A percentile compares a stretch with the other conserved stretches of the same genome.
These are phyloP conservation scores for Lochmaea capreae DNA, from an alignment of 2,888 invertebrate genomes.

Conservation along the genomic window DNA sequence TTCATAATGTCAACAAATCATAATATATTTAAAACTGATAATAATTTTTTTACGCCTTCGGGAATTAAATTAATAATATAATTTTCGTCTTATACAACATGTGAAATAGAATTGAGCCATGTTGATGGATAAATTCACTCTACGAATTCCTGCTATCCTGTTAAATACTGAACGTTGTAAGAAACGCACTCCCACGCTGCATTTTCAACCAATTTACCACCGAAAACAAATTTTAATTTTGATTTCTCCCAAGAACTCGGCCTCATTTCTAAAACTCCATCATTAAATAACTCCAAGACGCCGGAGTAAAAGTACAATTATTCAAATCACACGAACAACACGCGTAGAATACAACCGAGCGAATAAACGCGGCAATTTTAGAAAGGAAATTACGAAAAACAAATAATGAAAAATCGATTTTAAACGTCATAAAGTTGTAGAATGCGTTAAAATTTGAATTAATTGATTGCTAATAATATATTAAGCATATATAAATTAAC, in stretches of 20 bases:
- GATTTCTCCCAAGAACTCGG: constrained; percentile 14
- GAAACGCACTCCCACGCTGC: constrained; percentile 58
- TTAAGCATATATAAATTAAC: not conserved
- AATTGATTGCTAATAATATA: not conserved
- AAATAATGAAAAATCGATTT: not conserved
- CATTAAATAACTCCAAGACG: constrained; percentile 7
- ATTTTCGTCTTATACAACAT: too few species aligned
- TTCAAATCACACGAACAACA: not conserved
- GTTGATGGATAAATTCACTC: not conserved
- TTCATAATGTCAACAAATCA: too few species aligned
- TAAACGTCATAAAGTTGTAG: not conserved
- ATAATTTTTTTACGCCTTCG: too few species aligned
- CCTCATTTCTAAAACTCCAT: constrained; percentile 7
- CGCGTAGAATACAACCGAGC: not conserved
- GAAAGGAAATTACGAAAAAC: not conserved
- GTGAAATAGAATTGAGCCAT: too few species aligned
- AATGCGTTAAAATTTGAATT: not conserved
- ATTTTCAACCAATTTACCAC: constrained; percentile 34
- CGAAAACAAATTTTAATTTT: constrained; percentile 15
- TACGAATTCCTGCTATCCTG: constrained; percentile 48
- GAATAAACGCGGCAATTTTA: not conserved
- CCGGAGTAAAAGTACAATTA: not conserved
- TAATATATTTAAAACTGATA: too few species aligned
- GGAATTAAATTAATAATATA: too few species aligned
- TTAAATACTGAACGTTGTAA: constrained; percentile 49